These are phyloP conservation scores for Paradisaea rubra DNA, from an alignment of 2,113 vertebrate species.

Conservation along the genomic window DNA sequence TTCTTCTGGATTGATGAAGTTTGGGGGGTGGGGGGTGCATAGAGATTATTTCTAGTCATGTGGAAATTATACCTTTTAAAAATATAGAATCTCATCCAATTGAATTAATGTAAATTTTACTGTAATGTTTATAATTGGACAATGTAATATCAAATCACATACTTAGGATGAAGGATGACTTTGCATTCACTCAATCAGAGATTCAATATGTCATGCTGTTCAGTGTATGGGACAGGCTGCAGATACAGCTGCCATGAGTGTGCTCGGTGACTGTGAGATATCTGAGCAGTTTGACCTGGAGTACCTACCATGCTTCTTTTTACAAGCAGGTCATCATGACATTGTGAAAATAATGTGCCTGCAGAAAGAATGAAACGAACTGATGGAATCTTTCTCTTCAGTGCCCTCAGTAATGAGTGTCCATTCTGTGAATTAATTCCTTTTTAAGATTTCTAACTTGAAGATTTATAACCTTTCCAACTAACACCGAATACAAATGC, in stretches of 20 bases:
- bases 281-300: background rate
- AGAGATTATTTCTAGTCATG: background rate
- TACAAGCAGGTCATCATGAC: background rate
- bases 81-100: background rate
- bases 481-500: background rate
- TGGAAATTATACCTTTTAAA: background rate
- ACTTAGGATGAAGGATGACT: background rate
- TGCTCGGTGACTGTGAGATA: background rate
- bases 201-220: background rate
- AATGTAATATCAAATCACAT: background rate
- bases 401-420: background rate
- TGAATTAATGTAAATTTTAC: background rate
- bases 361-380: background rate
- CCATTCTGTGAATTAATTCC: background rate
- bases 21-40: rapidly evolving
- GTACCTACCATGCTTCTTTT: background rate
- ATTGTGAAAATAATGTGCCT: background rate
- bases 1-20: background rate
- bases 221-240: background rate
- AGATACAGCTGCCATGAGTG: background rate
- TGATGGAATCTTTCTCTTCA: background rate
- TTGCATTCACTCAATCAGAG: background rate
- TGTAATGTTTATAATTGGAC: background rate
- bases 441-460: background rate
- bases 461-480: background rate